phyloP scores from a whole-genome alignment of 2,113 vertebrate species.

The Neolamprologus toae region DNA sequence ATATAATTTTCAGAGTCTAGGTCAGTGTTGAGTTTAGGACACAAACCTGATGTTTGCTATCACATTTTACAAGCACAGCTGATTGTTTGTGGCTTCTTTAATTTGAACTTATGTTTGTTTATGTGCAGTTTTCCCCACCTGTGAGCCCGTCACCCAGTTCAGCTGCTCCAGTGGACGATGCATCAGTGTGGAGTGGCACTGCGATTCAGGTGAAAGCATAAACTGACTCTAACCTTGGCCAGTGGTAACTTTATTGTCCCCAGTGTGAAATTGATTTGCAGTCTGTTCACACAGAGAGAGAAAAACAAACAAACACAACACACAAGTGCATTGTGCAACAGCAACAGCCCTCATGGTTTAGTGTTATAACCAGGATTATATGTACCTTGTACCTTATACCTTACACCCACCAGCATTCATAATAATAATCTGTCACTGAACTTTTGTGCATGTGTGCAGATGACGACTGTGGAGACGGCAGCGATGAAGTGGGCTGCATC shows the following conservation, averaged over 20 bases:
- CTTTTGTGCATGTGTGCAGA: slow-evolving; percentile 65
- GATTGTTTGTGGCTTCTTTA: not conserved
- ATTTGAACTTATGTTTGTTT: not conserved
- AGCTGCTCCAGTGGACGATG: slow-evolving; percentile 89
- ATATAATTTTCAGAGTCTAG: not conserved
- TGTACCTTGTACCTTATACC: not conserved
- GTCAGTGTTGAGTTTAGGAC: not conserved
- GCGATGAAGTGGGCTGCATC: slow-evolving; percentile 85
- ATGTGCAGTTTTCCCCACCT: slow-evolving; percentile 87
- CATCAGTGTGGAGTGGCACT: slow-evolving; percentile 90
- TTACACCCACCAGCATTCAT: not conserved
- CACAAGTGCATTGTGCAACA: not conserved
- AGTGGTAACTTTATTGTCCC: not conserved
- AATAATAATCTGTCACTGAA: not conserved
- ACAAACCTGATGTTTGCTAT: not conserved
- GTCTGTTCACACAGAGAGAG: not conserved
- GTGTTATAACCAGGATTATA: not conserved
- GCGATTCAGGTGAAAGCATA: slow-evolving; percentile 82
- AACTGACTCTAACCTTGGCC: not conserved
- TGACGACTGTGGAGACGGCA: slow-evolving; percentile 91
- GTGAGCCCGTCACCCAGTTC: slow-evolving; percentile 87
- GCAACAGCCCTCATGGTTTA: not conserved
- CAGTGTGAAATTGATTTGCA: not conserved
- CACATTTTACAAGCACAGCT: not conserved
- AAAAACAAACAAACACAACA: not conserved